These are phyloP conservation scores for Bellardia bayeri DNA, from an alignment of 2,888 invertebrate genomes.

Conservation along the genomic window DNA sequence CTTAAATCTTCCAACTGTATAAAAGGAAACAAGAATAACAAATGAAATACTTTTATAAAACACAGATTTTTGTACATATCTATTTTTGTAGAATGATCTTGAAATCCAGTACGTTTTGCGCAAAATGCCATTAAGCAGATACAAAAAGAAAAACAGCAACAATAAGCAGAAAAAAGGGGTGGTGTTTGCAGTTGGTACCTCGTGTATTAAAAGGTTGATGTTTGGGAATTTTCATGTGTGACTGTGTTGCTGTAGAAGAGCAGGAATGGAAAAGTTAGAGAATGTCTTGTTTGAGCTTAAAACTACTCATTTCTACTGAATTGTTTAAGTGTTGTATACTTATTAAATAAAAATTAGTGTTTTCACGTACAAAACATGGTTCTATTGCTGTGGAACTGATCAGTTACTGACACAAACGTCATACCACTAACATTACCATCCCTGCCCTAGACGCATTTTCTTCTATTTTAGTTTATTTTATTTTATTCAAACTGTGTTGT, in stretches of 20 bases:
- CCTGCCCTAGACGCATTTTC: constrained; percentile 47
- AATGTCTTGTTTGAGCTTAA: background rate
- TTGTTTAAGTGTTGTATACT: too few species aligned
- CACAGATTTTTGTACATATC: constrained; percentile 53
- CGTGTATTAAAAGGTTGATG: constrained; percentile 20
- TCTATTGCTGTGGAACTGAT: too few species aligned
- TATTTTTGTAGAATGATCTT: constrained; percentile 67
- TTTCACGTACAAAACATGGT: too few species aligned
- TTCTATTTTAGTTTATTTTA: constrained; percentile 1
- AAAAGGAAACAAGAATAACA: constrained; percentile 30
- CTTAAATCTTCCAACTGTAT: constrained; percentile 47
- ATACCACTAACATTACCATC: background rate
- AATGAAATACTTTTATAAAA: constrained; percentile 58
- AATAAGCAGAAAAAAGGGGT: constrained; percentile 41
- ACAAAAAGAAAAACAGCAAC: background rate
- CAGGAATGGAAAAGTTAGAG: background rate
- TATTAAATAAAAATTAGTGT: too few species aligned
- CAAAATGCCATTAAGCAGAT: background rate
- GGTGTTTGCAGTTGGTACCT: constrained; percentile 17
- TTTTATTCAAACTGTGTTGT: background rate
- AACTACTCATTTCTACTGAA: too few species aligned
- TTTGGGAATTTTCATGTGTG: constrained; percentile 35
- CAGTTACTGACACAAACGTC: background rate
- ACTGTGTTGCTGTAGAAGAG: background rate
- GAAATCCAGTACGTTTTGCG: constrained; percentile 50